Evolutionary conservation across 2,888 invertebrate species (phyloP), one percentile per base, ranked within the genome.

Genomic region (Xylota segnis): DNA sequence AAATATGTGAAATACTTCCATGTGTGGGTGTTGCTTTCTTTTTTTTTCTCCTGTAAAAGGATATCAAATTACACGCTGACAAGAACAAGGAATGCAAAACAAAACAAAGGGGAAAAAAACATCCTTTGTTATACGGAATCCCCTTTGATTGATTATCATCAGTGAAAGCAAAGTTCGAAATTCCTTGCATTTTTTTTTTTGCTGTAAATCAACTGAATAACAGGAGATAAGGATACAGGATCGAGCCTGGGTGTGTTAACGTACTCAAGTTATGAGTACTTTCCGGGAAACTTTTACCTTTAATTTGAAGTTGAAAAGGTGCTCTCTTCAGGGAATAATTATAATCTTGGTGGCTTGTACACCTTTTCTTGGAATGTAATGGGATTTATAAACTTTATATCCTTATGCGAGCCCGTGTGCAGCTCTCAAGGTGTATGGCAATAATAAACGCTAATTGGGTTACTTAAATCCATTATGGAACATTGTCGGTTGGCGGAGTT

Each of bases 21-120:
- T 52, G 59, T 50, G 12, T 71, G 54, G 9, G 29, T 16, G 10
- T n/a, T 29, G n/a, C n/a, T n/a, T n/a, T n/a, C n/a, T n/a, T n/a
- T n/a, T n/a, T n/a, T n/a, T n/a, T n/a, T n/a, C n/a, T n/a, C 29
- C 68, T 12, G 27, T 56, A 29, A 68, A 56, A 56, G 56, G 18
- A 29, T 56, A 43, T 68, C 40, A 12, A 14, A 50, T 50, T 50
- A 23, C 50, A 23, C 18, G 23, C 12, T 50, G 12, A 18, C 50
- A 47, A 43, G 43, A 43, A n/a, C 12, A n/a, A 43, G 2, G 43
- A n/a, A n/a, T 43, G 43, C 14, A 43, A 43, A n/a, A 9, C 9
- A 45, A 47, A 47, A n/a, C n/a, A n/a, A n/a, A n/a, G n/a, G n/a
- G n/a, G n/a, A 14, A 14, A 43, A 14, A 43, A 43, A 43, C 9